These are phyloP conservation scores for Pongo pygmaeus DNA, from an alignment of 2,113 vertebrate species.

Conservation along the genomic window DNA sequence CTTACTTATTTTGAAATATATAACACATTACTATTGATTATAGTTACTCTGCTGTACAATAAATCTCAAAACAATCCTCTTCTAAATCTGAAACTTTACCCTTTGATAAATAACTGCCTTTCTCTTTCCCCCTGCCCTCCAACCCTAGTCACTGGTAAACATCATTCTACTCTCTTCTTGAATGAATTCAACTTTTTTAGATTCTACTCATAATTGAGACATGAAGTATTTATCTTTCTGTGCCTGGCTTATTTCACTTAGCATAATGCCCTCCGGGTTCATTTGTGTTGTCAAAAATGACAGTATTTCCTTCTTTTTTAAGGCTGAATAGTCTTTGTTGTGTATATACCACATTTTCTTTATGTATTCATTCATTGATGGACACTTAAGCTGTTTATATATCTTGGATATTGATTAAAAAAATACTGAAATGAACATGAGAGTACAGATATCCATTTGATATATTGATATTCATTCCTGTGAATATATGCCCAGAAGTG, in stretches of 20 bases:
- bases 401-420: not conserved
- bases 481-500: not conserved
- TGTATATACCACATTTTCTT: not conserved
- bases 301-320: not conserved
- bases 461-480: not conserved
- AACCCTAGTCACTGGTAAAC: not conserved
- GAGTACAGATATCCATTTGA: not conserved
- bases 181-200: not conserved
- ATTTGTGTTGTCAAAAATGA: not conserved
- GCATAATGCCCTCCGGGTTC: not conserved
- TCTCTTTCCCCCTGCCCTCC: not conserved
- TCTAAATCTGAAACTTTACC: not conserved
- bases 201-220: not conserved
- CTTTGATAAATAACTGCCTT: not conserved
- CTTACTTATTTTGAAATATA: not conserved
- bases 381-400: not conserved
- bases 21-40: not conserved
- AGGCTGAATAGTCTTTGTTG: not conserved
- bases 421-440: not conserved
- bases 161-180: not conserved
- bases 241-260: not conserved
- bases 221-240: not conserved
- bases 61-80: not conserved
- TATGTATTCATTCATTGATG: not conserved
- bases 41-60: not conserved